Evolutionary conservation across 2,797 vertebrate genomes (phyloP), one percentile per base, ranked within the genome.

Genomic region (Chrosomus eos): DNA sequence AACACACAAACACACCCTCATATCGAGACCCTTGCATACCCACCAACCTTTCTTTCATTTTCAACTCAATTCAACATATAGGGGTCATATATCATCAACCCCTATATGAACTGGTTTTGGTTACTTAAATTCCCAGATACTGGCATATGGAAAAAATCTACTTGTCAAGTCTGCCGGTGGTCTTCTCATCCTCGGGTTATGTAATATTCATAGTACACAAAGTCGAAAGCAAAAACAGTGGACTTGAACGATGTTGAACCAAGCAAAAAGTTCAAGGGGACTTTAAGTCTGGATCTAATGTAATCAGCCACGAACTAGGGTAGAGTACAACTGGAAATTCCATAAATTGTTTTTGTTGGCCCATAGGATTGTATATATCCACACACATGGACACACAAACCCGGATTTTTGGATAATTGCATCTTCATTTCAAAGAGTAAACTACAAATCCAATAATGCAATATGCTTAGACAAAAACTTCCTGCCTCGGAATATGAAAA

Each of bases 111-210:
- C 79, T 72, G 87, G 73, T 86, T 92, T 88, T 85, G 87, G 62
- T 92, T 88, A 88, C 86, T 89, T 87, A 38, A 85, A 88, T 86
- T 88, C 82, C 89, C 81, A 91, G 88, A 91, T 92, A 91, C 88
- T 90, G 92, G 91, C 93, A 93, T 90, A 91, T 93, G 92, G 92
- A 92, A 94, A 89, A 86, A 88, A 93, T 94, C 89, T 92, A 92
- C 92, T 93, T 92, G 91, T 87, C 92, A 88, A 92, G 90, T 89
- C 89, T 92, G 91, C 92, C 91, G 89, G 89, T 88, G 89, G 89
- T 87, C 92, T 89, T 91, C 92, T 93, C 93, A 90, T 93, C 91
- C 89, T 75, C 82, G n/a, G 60, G 90, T 93, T 92, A 92, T 90
- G 91, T 91, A 93, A 93, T 89, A 88, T 88, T 87, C 76, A 88